A percentile compares a stretch with the other conserved stretches of the same genome.
These are phyloP conservation scores for Drosophila sp. DNA, from an alignment of 1,140 invertebrate genomes.

Conservation along the genomic window DNA sequence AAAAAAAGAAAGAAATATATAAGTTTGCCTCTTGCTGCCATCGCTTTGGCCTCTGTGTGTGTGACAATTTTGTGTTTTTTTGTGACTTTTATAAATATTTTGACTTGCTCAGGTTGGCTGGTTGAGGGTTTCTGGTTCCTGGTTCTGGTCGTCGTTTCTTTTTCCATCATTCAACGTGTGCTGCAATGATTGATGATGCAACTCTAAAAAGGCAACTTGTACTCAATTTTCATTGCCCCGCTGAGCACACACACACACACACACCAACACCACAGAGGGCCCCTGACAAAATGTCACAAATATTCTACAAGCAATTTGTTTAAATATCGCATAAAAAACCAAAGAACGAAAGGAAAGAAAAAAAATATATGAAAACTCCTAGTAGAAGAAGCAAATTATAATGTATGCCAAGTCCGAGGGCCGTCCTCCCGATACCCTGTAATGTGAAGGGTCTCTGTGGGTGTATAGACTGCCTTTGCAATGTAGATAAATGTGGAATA, in stretches of 20 bases:
- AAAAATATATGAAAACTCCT: constrained; percentile 10
- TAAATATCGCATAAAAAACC: constrained; percentile 78
- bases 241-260: constrained; percentile 46
- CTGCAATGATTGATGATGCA: constrained; percentile 79
- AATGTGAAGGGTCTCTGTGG: not conserved
- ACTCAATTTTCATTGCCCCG: constrained; percentile 76
- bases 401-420: not conserved
- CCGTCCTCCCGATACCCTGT: not conserved
- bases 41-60: constrained; percentile 32
- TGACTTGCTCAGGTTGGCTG: constrained; percentile 50
- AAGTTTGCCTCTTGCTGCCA: constrained; percentile 1
- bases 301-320: constrained; percentile 82
- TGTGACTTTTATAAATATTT: constrained; percentile 80
- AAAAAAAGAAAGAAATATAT: constrained; percentile 2
- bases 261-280: constrained; percentile 21
- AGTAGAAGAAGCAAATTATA: constrained; percentile 21
- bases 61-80: constrained; percentile 62
- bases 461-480: too few relatives aligned
- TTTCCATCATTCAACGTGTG: constrained; percentile 80
- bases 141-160: constrained; percentile 53
- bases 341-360: constrained; percentile 6
- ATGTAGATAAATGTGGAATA: too few relatives aligned
- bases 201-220: constrained; percentile 75
- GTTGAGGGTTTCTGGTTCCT: constrained; percentile 24
- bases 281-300: constrained; percentile 81